These are phyloP conservation scores for Steinernema hermaphroditum DNA, from an alignment of 2,888 invertebrate species.

Conservation along the genomic window DNA sequence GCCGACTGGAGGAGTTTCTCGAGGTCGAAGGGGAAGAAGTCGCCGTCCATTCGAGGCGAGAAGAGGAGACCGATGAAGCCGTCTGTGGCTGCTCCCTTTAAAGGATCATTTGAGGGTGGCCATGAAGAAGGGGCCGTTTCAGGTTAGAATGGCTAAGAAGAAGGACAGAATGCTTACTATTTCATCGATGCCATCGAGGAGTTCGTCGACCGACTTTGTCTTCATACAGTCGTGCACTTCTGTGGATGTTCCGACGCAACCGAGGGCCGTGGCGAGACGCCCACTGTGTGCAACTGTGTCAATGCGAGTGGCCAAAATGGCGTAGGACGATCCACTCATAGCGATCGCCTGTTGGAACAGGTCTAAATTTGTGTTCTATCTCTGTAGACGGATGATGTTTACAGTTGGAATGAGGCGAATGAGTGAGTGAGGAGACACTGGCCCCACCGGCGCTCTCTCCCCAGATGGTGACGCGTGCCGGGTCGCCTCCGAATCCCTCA, in stretches of 20 bases:
- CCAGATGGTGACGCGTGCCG: background rate
- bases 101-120: background rate
- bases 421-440: conserved; percentile 39
- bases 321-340: conserved; percentile 52
- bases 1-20: conserved; percentile 35
- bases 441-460: conserved; percentile 27
- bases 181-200: conserved; percentile 37
- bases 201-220: conserved; percentile 39
- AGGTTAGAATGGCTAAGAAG: no score
- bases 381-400: background rate
- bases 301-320: conserved; percentile 46
- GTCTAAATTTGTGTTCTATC: conserved; percentile 38
- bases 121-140: no score
- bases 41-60: conserved; percentile 41
- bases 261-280: conserved; percentile 41
- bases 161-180: no score
- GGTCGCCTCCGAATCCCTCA: conserved; percentile 27
- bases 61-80: conserved; percentile 39
- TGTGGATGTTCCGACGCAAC: conserved; percentile 42
- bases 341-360: conserved; percentile 51
- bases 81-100: conserved; percentile 27
- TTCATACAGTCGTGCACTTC: conserved; percentile 47
- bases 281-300: conserved; percentile 44
- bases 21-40: conserved; percentile 41
- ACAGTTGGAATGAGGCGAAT: conserved; percentile 36